These are phyloP conservation scores for Pogonocichla stellata DNA, from an alignment of 2,113 vertebrate genomes.

Conservation along the genomic window DNA sequence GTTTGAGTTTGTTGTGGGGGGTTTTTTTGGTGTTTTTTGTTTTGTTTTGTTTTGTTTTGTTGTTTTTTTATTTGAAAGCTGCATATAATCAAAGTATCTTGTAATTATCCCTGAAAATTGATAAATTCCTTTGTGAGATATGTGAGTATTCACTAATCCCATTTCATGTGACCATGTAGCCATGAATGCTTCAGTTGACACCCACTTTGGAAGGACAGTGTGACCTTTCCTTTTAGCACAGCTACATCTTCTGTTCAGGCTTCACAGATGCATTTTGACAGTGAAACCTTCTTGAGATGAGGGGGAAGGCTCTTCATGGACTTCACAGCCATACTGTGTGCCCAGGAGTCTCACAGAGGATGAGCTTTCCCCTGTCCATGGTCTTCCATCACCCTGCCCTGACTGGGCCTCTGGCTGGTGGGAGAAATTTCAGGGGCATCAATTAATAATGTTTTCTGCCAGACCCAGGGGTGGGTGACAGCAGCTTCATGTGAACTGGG, in stretches of 20 bases:
- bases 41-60: neutral
- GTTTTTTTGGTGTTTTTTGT: neutral
- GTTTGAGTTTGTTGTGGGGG: neutral
- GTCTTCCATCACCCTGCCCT: neutral
- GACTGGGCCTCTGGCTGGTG: neutral
- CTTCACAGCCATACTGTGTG: neutral
- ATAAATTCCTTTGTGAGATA: neutral
- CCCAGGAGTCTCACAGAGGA: neutral
- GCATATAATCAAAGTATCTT: neutral
- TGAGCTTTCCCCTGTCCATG: neutral
- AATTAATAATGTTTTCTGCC: neutral
- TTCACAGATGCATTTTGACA: neutral
- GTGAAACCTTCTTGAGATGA: neutral
- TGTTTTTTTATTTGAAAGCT: neutral
- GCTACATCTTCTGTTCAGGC: neutral
- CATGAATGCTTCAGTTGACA: neutral
- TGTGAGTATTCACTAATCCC: neutral
- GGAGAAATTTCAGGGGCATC: neutral
- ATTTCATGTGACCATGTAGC: neutral
- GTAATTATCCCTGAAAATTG: neutral
- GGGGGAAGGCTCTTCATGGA: neutral
- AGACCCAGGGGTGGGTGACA: neutral
- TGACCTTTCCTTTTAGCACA: neutral
- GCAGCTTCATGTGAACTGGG: neutral
- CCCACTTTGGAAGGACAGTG: neutral